phyloP scores from a whole-genome alignment of 2,113 vertebrate species.

The Actenoides lindsayi region DNA sequence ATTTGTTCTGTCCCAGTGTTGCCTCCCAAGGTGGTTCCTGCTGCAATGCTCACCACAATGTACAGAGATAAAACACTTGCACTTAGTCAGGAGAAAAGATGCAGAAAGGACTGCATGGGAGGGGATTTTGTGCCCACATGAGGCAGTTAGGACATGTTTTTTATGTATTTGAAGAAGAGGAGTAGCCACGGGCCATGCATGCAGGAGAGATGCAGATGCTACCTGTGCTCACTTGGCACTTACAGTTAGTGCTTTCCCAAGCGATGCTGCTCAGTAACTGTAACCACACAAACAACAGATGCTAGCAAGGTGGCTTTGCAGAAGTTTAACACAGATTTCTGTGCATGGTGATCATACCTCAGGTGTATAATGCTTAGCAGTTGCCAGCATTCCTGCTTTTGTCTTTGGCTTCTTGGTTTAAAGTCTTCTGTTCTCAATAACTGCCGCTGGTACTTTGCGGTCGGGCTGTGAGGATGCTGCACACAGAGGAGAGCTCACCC shows the following conservation, averaged over 20 bases:
- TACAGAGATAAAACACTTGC: not conserved
- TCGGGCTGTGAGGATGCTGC: not conserved
- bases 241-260: not conserved
- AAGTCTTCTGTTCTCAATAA: rapidly evolving
- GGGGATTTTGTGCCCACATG: not conserved
- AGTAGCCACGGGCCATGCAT: not conserved
- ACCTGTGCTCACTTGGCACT: not conserved
- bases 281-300: not conserved
- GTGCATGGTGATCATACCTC: not conserved
- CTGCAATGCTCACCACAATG: not conserved
- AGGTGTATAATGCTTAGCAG: not conserved
- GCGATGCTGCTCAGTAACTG: not conserved
- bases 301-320: not conserved
- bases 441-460: not conserved
- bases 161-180: not conserved
- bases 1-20: too few species aligned
- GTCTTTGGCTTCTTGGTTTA: not conserved
- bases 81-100: rapidly evolving
- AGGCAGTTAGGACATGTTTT: not conserved
- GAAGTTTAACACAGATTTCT: not conserved
- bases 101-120: not conserved
- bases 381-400: not conserved
- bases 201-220: not conserved
- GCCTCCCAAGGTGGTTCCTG: rapidly evolving
- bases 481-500: not conserved